phyloP scores from a whole-genome alignment of 1,140 invertebrate genomes.

The Melanaphis sacchari region DNA sequence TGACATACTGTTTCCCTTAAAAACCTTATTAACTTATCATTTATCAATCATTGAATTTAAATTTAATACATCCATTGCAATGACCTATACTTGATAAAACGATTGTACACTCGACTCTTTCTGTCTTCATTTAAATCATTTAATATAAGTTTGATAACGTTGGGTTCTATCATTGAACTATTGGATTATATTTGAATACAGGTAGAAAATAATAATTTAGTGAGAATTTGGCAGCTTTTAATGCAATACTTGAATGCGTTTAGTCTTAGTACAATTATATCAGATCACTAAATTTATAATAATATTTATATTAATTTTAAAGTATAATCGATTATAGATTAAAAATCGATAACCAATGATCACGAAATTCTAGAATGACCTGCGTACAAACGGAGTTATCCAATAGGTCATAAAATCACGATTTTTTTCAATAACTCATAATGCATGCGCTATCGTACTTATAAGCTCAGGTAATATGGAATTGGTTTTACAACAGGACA shows the following conservation, averaged over 20 bases:
- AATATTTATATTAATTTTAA: too few species aligned
- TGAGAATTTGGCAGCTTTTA: neutral
- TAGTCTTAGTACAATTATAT: neutral
- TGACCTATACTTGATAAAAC: too few species aligned
- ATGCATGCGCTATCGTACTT: neutral
- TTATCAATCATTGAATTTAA: neutral
- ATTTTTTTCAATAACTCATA: neutral
- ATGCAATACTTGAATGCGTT: neutral
- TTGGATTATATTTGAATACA: neutral
- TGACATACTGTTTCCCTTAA: too few species aligned
- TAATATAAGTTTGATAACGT: neutral
- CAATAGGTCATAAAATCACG: neutral
- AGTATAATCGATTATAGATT: neutral
- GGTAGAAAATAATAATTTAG: neutral
- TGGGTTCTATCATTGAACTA: neutral
- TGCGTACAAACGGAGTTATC: neutral
- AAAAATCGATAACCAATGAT: neutral
- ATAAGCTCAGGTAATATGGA: neutral
- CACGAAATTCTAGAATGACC: neutral
- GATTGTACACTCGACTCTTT: too few species aligned
- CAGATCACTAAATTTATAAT: neutral
- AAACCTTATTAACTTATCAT: too few species aligned
- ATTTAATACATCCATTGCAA: too few species aligned
- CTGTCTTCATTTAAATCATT: neutral
- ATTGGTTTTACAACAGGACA: neutral